Conservation (phyloP, 1,140 invertebrate species). For the Oreohelix idahoensis region DNA sequence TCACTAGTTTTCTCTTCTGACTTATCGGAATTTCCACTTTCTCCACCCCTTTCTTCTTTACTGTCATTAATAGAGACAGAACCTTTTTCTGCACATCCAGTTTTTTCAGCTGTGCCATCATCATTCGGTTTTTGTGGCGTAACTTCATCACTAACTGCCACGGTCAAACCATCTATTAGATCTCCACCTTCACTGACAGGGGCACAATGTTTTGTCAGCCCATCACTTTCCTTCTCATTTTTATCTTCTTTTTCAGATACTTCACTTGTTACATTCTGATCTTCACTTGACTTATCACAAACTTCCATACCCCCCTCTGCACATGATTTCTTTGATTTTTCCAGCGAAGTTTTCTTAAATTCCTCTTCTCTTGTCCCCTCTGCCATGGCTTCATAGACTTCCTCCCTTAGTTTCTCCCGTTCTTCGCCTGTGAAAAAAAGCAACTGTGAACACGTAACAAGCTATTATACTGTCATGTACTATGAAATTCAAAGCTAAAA, state of each 20-base stretch:
- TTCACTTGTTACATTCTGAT: no score
- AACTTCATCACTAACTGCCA: no score
- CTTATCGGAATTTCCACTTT: background rate
- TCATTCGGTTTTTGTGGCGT: no score
- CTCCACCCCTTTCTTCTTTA: background rate
- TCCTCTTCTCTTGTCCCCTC: constrained; percentile 25
- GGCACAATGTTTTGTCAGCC: no score
- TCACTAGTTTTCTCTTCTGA: background rate
- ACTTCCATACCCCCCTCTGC: no score
- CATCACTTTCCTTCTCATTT: no score
- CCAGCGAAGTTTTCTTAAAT: background rate
- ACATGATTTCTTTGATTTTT: background rate
- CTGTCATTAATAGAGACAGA: background rate
- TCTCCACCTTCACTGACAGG: no score
- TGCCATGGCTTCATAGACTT: constrained; percentile 38
- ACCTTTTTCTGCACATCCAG: background rate
- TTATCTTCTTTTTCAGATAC: no score
- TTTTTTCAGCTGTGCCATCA: background rate
- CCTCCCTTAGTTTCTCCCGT: constrained; percentile 14
- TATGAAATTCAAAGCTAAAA: no score
- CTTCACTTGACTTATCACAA: no score
- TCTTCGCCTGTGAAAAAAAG: constrained; percentile 20
- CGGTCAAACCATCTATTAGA: no score
- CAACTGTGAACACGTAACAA: background rate
- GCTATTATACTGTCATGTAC: no score